Evolutionary conservation across 2,797 vertebrate species (phyloP), one percentile per base, ranked within the genome.

Genomic region (Huso huso): DNA sequence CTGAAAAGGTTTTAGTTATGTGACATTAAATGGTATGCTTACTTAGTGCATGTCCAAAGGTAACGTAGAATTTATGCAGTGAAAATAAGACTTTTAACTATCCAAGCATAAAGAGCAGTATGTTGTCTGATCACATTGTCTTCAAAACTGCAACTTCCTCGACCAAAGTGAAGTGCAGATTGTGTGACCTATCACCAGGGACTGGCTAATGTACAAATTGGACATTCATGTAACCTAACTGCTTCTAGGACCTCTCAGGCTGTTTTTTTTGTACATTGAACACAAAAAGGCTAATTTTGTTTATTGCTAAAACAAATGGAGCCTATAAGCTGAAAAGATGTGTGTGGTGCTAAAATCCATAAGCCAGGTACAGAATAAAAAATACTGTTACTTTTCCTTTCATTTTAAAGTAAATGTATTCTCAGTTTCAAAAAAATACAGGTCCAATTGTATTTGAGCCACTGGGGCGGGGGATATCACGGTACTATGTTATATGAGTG

Each of bases 91-190:
- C 57, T 37, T 18, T 65, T 80, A 76, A 62, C 74, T 77, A 82
- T 50, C 67, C 73, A 77, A 79, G 79, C 73, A 80, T 80, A 86
- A 83, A 78, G 71, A 81, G 72, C 66, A 68, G 64, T 53, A 72
- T 62, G 51, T 62, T 79, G 77, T 82, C 82, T 83, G 75, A 78
- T 77, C 74, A 66, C 58, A 77, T 76, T 73, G 66, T 63, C 71
- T 15, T 83, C 76, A 79, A 73, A 68, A 64, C 83, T 79, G 75
- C 66, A 73, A 10, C 85, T 83, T 80, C 74, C 83, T 83, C 77
- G 53, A 49, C 70, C 68, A 51, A 77, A 78, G 72, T 77, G 70
- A 76, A 49, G 76, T 77, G 73, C 77, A 73, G 67, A 71, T 68
- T 73, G 66, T 71, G 69, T 78, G 64, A 69, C 64, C 76, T 57